phyloP scores from a whole-genome alignment of 2,888 invertebrate genomes.

The Coleophora deauratella region DNA sequence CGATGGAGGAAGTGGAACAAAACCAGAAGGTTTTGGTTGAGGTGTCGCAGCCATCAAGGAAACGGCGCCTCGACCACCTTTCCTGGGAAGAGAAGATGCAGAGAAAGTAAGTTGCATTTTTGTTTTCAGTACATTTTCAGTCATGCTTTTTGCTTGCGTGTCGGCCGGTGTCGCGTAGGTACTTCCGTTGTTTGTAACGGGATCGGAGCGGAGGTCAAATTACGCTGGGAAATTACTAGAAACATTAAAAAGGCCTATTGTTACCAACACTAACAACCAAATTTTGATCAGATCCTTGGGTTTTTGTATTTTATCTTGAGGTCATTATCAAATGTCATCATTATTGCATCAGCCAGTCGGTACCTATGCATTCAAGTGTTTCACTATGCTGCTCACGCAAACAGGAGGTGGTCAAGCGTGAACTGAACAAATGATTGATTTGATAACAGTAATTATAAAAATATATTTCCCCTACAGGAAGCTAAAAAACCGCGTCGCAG shows the following conservation, averaged over 20 bases:
- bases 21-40: slow-evolving; percentile 44
- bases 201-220: slow-evolving; percentile 13
- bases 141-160: slow-evolving; percentile 33
- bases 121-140: too few species aligned
- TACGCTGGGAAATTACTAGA: slow-evolving; percentile 4
- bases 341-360: too few species aligned
- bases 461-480: slow-evolving; percentile 76
- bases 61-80: slow-evolving; percentile 86
- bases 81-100: slow-evolving; percentile 91
- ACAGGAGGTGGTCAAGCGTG: too few species aligned
- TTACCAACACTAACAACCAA: too few species aligned
- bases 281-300: too few species aligned
- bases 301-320: too few species aligned
- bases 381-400: too few species aligned
- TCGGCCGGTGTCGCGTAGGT: slow-evolving; percentile 33
- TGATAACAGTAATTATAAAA: too few species aligned
- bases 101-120: slow-evolving; percentile 80
- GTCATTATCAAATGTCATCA: too few species aligned
- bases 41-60: slow-evolving; percentile 59
- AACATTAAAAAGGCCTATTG: too few species aligned
- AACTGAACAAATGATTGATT: too few species aligned
- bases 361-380: too few species aligned
- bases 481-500: slow-evolving; percentile 96
- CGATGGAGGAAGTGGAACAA: slow-evolving; percentile 47
- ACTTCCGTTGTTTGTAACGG: slow-evolving; percentile 17